Conservation (phyloP, 2,113 vertebrate genomes). For the Thunnus thynnus region DNA sequence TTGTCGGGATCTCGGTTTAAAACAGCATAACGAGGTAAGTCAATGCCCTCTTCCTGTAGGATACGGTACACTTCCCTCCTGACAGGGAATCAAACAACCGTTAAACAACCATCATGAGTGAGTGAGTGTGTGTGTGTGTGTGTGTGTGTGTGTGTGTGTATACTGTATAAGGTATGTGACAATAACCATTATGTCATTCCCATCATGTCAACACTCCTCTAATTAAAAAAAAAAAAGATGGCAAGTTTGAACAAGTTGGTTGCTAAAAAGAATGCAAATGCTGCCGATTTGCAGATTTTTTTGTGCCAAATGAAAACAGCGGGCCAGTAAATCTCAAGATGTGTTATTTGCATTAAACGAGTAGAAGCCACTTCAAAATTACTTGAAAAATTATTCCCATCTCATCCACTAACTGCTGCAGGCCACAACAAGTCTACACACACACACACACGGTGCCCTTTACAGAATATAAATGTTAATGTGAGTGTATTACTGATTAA, state of each 20-base stretch:
- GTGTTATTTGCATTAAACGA: neutral
- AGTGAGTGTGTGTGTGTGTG: neutral
- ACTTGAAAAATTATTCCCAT: neutral
- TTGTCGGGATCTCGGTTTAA: constrained; percentile 95
- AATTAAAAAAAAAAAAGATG: neutral
- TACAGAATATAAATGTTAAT: too few relatives aligned
- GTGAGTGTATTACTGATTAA: neutral
- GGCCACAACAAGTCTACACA: too few relatives aligned
- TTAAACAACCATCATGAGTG: neutral
- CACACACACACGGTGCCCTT: too few relatives aligned
- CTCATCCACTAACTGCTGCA: too few relatives aligned
- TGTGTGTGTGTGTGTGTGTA: neutral
- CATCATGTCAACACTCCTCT: neutral
- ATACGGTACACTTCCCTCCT: constrained; percentile 98
- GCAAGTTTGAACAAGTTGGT: neutral
- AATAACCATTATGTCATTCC: constrained; percentile 12
- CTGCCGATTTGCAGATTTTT: too few relatives aligned
- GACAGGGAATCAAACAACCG: constrained; percentile 14
- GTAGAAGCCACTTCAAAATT: too few relatives aligned
- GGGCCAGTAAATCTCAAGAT: neutral
- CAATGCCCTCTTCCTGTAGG: constrained; percentile 95
- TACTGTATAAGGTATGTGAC: neutral
- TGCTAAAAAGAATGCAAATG: neutral
- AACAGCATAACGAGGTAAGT: constrained; percentile 95
- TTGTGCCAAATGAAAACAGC: too few relatives aligned